Evolutionary conservation across 2,888 invertebrate genomes (phyloP), one percentile per base, ranked within the genome.

Genomic region (Heteropelma amictum): DNA sequence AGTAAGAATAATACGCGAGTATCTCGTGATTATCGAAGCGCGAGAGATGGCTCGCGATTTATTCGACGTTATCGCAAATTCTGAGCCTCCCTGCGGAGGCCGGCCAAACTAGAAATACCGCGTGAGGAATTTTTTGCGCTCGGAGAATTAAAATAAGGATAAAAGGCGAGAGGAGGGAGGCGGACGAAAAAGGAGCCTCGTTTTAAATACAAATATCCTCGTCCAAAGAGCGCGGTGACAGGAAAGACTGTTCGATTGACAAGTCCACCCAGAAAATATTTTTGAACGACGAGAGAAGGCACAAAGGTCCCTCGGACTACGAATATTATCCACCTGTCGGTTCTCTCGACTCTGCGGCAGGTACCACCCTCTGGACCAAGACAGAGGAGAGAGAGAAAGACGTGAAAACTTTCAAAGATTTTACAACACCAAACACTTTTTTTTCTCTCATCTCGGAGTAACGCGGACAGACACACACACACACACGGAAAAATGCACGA

Each of bases 251-350:
- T 54, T 38, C 58, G 69, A 76, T 64, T 72, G 75, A 77, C 77
- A 76, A 72, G 70, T 72, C 67, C 60, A 38, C 53, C n/a, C 28
- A 40, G 35, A 47, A 68, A 33, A 56, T 54, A 69, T 75, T 72
- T 42, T 28, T 38, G 35, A 61, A 28, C 10, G 12, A 40, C 40
- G 10, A 17, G 45, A 23, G 12, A 17, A 14, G 23, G 2, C 6
- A n/a, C 19, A 7, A 10, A 33, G 14, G 35, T 51, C 26, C 17
- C 6, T 42, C 33, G 4, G 26, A n/a, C n/a, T n/a, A n/a, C n/a
- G n/a, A n/a, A n/a, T 53, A 21, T 35, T 58, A 73, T 76, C 65
- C 71, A 78, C 77, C 76, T 76, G 77, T 78, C 77, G 71, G 69
- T 56, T 71, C 58, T 60, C 49, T n/a, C 35, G 61, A 67, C 70